A percentile compares a stretch with the other conserved stretches of the same genome.
phyloP scores from a whole-genome alignment of 2,113 vertebrate species.

The Oncorhynchus mykiss region DNA sequence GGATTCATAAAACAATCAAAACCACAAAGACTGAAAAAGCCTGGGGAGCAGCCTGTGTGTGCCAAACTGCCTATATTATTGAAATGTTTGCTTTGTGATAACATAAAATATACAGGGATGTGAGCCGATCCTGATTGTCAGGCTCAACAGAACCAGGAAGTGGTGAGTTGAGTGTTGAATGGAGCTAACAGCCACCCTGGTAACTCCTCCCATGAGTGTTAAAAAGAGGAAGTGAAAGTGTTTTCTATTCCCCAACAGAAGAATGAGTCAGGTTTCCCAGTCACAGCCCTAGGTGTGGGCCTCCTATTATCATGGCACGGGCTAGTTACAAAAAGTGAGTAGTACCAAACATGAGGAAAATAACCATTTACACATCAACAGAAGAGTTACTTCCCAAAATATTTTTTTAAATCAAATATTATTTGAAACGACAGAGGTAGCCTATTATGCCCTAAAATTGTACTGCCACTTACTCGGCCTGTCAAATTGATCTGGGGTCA shows the following conservation, averaged over 20 bases:
- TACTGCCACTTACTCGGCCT: background rate
- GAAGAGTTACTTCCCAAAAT: background rate
- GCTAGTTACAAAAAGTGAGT: background rate
- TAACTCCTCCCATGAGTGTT: constrained; percentile 28
- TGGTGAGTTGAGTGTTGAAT: constrained; percentile 38
- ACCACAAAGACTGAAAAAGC: background rate
- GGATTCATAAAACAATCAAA: background rate
- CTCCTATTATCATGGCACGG: background rate
- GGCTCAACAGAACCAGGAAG: constrained; percentile 67
- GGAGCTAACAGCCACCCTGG: constrained; percentile 52
- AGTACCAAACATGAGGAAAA: background rate
- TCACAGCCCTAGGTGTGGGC: constrained; percentile 11
- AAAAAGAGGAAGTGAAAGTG: constrained; percentile 70
- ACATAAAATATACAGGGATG: constrained; percentile 46
- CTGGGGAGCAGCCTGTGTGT: background rate
- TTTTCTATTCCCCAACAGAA: constrained; percentile 42
- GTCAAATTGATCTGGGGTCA: background rate
- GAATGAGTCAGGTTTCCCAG: constrained; percentile 34
- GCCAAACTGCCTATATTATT: constrained; percentile 4
- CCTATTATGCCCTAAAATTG: background rate
- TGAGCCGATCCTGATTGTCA: constrained; percentile 53
- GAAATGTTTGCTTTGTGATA: constrained; percentile 62
- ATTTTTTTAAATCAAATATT: background rate
- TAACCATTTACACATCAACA: background rate
- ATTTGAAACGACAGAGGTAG: background rate